phyloP scores from a whole-genome alignment of 1,140 invertebrate species.

The Hestina assimilis region DNA sequence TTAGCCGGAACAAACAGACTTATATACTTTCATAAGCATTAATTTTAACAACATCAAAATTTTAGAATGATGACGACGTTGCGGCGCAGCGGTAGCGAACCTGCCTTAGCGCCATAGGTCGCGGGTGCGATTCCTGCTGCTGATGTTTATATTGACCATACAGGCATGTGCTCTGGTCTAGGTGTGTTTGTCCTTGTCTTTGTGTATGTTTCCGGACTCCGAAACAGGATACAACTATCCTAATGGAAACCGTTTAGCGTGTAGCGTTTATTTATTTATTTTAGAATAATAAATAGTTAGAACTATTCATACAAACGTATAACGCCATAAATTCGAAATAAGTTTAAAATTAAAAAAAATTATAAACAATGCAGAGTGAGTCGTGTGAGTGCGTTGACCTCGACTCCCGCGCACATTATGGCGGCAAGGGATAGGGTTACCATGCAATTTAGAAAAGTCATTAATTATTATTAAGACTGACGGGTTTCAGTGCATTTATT shows the following conservation, averaged over 20 bases:
- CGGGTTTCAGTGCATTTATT: neutral
- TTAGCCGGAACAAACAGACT: too few species aligned
- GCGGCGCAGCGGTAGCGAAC: too few species aligned
- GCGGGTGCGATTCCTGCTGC: too few species aligned
- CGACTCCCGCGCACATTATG: constrained; percentile 52
- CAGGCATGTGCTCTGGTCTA: too few species aligned
- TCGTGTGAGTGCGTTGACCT: constrained; percentile 46
- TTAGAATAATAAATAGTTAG: neutral
- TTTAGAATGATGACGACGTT: too few species aligned
- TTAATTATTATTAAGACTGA: neutral
- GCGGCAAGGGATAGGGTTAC: constrained; percentile 16
- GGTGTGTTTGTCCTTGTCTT: too few species aligned
- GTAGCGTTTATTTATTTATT: too few species aligned
- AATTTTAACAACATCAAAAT: too few species aligned
- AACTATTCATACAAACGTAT: neutral
- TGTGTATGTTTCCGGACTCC: too few species aligned
- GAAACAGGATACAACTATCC: neutral
- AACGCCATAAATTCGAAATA: neutral
- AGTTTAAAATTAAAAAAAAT: constrained; percentile 17
- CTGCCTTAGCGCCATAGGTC: too few species aligned
- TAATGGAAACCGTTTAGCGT: neutral
- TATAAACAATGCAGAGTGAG: constrained; percentile 36
- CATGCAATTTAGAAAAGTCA: constrained; percentile 6
- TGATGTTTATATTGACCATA: too few species aligned
- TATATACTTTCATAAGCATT: too few species aligned